Percentiles rank a stretch among this genome's conserved stretches.
Evolutionary conservation across 2,113 vertebrate species (phyloP).

Genomic region (Phocoena phocoena): DNA sequence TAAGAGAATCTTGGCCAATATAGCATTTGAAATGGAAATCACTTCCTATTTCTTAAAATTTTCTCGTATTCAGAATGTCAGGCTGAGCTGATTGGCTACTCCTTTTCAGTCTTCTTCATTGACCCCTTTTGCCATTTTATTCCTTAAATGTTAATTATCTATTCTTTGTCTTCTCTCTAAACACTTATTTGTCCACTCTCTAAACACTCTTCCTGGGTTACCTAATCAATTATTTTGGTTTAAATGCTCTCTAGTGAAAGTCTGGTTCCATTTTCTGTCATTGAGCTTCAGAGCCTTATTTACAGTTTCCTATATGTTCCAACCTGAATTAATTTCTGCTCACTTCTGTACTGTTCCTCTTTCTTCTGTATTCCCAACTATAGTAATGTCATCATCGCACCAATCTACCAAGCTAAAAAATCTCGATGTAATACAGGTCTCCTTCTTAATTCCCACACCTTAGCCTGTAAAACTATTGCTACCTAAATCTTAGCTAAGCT

Average conservation of each 20-base stretch:
- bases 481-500: not conserved
- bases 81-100: not conserved
- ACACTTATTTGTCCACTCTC: not conserved
- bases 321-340: not conserved
- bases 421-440: accelerated
- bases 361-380: not conserved
- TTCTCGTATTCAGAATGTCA: not conserved
- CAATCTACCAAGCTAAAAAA: not conserved
- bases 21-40: not conserved
- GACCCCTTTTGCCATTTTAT: not conserved
- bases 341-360: not conserved
- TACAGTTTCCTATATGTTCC: not conserved
- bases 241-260: not conserved
- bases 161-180: not conserved
- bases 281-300: not conserved
- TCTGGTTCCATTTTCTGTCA: not conserved
- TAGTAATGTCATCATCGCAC: not conserved
- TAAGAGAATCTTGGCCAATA: not conserved
- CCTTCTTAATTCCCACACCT: not conserved
- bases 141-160: not conserved
- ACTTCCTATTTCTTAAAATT: not conserved
- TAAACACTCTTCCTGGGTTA: not conserved
- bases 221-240: not conserved
- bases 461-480: not conserved
- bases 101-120: not conserved